phyloP scores from a whole-genome alignment of 1,140 invertebrate species.

The Rhizoglyphus robini region DNA sequence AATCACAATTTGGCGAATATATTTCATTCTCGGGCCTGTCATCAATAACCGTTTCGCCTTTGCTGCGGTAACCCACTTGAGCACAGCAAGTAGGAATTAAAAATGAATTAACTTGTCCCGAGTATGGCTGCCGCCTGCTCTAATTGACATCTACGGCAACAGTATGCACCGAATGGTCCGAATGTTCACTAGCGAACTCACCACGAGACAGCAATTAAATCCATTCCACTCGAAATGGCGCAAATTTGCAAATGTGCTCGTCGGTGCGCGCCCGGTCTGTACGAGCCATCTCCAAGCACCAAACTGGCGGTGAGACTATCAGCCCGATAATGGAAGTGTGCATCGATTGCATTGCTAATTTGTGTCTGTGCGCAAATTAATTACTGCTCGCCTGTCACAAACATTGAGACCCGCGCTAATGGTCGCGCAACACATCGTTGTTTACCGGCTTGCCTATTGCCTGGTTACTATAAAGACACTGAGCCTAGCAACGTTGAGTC shows the following conservation, averaged over 20 bases:
- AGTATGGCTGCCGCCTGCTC: not conserved
- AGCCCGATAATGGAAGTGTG: conserved; percentile 1
- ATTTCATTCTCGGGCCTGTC: conserved; percentile 5
- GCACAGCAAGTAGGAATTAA: not conserved
- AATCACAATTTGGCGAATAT: conserved; percentile 2
- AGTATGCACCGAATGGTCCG: not conserved
- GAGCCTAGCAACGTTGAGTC: too few species aligned
- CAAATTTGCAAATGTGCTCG: conserved; percentile 5
- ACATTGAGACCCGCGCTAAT: not conserved
- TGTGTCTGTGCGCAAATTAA: not conserved
- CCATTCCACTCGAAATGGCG: not conserved
- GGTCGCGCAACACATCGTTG: not conserved
- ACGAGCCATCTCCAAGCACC: too few species aligned
- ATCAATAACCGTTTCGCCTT: conserved; percentile 12
- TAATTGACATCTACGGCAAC: not conserved
- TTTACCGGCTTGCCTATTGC: too few species aligned
- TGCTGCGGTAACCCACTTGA: conserved; percentile 13
- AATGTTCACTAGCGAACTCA: not conserved
- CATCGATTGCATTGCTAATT: conserved; percentile 13
- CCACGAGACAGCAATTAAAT: conserved; percentile 10
- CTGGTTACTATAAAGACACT: too few species aligned
- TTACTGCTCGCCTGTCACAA: not conserved
- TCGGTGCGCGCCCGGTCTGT: too few species aligned
- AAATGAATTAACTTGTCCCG: conserved; percentile 13
- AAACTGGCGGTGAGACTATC: too few species aligned